Evolutionary conservation across 2,797 vertebrate species (phyloP).

Genomic region (Dipus sagitta): DNA sequence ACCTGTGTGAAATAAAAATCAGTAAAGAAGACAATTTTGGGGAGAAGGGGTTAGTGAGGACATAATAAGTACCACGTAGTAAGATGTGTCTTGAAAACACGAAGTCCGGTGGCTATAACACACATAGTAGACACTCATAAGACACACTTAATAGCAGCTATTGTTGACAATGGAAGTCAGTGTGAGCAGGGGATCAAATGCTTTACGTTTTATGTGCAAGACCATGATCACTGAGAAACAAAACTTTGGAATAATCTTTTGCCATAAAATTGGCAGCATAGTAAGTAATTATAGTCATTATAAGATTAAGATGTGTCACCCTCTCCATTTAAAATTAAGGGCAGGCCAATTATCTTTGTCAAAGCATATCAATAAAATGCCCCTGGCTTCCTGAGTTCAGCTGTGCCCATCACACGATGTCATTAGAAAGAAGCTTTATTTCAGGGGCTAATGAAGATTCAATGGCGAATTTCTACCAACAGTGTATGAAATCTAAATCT

Average conservation of each 20-base stretch:
- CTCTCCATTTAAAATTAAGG: not conserved
- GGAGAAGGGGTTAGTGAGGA: not conserved
- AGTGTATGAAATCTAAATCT: constrained; percentile 71
- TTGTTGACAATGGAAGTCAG: constrained; percentile 27
- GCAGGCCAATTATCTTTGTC: not conserved
- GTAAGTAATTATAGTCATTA: constrained; percentile 51
- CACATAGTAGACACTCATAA: not conserved
- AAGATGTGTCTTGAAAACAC: not conserved
- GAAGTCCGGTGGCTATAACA: not conserved
- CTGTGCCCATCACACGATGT: not conserved
- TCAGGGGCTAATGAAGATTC: constrained; percentile 73
- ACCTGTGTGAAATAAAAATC: not conserved
- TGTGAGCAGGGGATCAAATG: not conserved
- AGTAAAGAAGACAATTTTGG: not conserved
- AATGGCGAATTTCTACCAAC: constrained; percentile 40
- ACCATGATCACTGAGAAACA: constrained; percentile 16
- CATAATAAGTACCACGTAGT: not conserved
- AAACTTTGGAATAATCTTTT: constrained; percentile 12
- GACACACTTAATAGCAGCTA: constrained; percentile 32
- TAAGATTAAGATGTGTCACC: not conserved
- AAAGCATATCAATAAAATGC: not conserved
- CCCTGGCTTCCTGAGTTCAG: not conserved
- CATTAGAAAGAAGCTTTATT: constrained; percentile 46
- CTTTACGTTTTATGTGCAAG: constrained; percentile 38
- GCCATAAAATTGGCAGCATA: not conserved